phyloP scores from a whole-genome alignment of 23 tunicate species.

The Phallusia fumigata region DNA sequence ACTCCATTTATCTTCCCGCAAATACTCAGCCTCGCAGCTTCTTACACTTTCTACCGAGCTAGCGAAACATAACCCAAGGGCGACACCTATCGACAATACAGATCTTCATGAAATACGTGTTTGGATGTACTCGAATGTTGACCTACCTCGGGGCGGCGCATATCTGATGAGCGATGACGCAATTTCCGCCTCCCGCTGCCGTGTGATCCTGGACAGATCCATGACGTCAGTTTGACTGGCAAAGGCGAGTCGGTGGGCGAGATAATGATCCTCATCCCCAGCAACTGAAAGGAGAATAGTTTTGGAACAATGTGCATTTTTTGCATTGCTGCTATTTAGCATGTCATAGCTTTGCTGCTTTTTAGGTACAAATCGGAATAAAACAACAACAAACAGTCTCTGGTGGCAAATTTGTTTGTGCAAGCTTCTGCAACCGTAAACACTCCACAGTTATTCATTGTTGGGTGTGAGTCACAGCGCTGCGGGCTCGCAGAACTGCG shows the following conservation, averaged over 20 bases:
- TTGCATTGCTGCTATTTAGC: no score
- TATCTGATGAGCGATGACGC: constrained; percentile 44
- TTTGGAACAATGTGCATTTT: no score
- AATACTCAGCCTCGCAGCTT: no score
- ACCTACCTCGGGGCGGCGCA: constrained; percentile 30
- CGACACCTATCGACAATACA: not conserved
- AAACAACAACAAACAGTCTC: not conserved
- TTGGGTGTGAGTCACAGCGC: not conserved
- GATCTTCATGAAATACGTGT: not conserved
- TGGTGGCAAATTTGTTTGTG: not conserved
- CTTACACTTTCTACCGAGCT: no score
- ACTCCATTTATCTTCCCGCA: no score
- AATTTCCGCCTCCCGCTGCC: constrained; percentile 26
- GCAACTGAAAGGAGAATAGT: not conserved
- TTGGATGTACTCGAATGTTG: not conserved
- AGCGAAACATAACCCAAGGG: not conserved
- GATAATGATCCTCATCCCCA: constrained; percentile 30
- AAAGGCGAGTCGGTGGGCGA: constrained; percentile 31
- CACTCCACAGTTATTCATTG: not conserved
- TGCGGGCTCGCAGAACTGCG: not conserved
- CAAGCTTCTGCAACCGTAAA: not conserved
- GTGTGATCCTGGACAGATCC: constrained; percentile 35
- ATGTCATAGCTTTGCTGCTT: no score
- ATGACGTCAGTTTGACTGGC: constrained; percentile 41
- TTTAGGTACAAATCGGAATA: not conserved